These are phyloP conservation scores for Cataglyphis cursor DNA, from an alignment of 2,888 invertebrate species.

Conservation along the genomic window DNA sequence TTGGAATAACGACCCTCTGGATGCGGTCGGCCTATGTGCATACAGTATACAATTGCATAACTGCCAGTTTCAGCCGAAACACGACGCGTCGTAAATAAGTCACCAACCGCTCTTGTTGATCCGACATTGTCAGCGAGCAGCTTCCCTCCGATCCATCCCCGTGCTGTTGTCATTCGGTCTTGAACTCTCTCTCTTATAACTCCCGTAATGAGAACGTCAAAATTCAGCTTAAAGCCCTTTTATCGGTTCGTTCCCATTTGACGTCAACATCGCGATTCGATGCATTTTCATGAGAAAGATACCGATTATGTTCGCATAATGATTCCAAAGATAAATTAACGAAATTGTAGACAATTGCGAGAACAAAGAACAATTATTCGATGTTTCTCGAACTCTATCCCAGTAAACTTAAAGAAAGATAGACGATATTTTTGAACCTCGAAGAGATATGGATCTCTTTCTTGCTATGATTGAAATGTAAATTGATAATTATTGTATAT, in stretches of 20 bases:
- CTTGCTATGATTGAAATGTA: constrained; percentile 16
- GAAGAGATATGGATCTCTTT: background rate
- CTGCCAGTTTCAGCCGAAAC: constrained; percentile 79
- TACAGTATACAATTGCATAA: constrained; percentile 73
- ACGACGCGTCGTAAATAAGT: constrained; percentile 80
- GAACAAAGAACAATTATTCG: background rate
- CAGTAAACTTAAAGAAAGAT: background rate
- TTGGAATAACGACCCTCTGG: constrained; percentile 64
- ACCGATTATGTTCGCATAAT: constrained; percentile 30
- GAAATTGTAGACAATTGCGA: constrained; percentile 11
- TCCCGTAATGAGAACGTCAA: constrained; percentile 74
- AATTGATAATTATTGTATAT: background rate
- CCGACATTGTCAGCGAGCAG: constrained; percentile 75
- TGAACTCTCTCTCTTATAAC: constrained; percentile 67
- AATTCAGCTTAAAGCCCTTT: constrained; percentile 70
- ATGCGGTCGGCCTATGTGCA: constrained; percentile 66
- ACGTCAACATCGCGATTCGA: constrained; percentile 32
- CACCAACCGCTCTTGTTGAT: constrained; percentile 75
- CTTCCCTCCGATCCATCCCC: constrained; percentile 1
- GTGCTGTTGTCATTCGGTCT: constrained; percentile 61
- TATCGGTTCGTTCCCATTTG: constrained; percentile 51
- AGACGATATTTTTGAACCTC: background rate
- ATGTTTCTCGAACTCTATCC: background rate
- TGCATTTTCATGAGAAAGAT: background rate
- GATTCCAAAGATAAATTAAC: constrained; percentile 32